A percentile compares a stretch with the other conserved stretches of the same genome.
These are phyloP conservation scores for Sebastes melanostomus DNA, from an alignment of 2,797 vertebrate genomes.

Conservation along the genomic window DNA sequence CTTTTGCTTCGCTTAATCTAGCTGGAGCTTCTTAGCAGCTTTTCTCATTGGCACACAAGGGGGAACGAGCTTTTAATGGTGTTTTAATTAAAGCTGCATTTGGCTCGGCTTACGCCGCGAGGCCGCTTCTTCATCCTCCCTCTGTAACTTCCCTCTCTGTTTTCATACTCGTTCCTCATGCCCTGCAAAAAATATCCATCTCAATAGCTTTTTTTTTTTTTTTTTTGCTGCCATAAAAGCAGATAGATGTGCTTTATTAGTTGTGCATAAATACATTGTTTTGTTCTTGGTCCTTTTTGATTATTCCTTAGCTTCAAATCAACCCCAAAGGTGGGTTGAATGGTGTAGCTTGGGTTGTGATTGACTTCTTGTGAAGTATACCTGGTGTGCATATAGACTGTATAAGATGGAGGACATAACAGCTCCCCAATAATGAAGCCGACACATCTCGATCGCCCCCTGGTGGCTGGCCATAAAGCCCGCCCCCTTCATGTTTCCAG, in stretches of 20 bases:
- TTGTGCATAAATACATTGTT: neutral
- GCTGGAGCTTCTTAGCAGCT: slow-evolving; percentile 46
- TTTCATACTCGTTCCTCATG: neutral
- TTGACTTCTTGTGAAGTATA: rapidly evolving
- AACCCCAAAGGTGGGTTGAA: neutral
- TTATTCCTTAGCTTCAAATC: neutral
- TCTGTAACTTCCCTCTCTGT: neutral
- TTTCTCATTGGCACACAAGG: slow-evolving; percentile 32
- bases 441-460: rapidly evolving
- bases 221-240: neutral
- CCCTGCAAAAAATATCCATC: neutral
- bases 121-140: slow-evolving; percentile 14
- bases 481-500: too few relatives aligned
- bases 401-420: too few relatives aligned
- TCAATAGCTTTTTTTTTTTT: neutral
- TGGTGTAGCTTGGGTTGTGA: neutral
- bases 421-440: too few relatives aligned
- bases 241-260: neutral
- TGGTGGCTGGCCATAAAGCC: too few relatives aligned
- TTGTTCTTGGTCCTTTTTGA: too few relatives aligned
- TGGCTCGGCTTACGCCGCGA: slow-evolving; percentile 19
- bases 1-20: slow-evolving; percentile 42
- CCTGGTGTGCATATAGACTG: too few relatives aligned
- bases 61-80: slow-evolving; percentile 42
- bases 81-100: slow-evolving; percentile 71